These are phyloP conservation scores for Aptenodytes patagonicus DNA, from an alignment of 2,113 vertebrate genomes.

Conservation along the genomic window DNA sequence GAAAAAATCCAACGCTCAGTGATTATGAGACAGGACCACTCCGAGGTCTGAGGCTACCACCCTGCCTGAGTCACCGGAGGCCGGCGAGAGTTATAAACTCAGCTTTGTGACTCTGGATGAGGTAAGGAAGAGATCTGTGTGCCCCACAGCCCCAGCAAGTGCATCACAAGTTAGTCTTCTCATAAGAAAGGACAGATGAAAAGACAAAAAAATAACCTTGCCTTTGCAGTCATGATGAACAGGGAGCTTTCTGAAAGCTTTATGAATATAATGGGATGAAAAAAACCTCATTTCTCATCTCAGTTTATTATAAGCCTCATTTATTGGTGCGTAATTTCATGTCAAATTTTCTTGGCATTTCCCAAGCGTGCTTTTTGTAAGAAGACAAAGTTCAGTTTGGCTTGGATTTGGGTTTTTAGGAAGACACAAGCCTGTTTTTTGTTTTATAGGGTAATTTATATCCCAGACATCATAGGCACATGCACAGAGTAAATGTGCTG, in stretches of 20 bases:
- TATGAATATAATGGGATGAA: background rate
- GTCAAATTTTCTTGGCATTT: background rate
- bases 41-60: background rate
- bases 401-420: background rate
- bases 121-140: background rate
- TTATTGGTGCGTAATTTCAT: background rate
- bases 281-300: background rate
- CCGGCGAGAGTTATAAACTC: background rate
- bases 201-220: background rate
- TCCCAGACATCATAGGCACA: background rate
- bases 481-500: background rate
- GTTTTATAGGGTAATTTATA: conserved; percentile 18
- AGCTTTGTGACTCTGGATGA: background rate
- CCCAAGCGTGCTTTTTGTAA: background rate
- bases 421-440: background rate
- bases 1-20: background rate
- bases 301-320: background rate
- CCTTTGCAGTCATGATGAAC: background rate
- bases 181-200: background rate
- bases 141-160: background rate
- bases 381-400: background rate
- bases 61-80: background rate
- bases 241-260: conserved; percentile 13
- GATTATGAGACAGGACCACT: background rate
- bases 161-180: background rate